Percentiles rank a stretch among this genome's conserved stretches.
Conservation (phyloP, 1,140 invertebrate species). For the Idris sp. region DNA sequence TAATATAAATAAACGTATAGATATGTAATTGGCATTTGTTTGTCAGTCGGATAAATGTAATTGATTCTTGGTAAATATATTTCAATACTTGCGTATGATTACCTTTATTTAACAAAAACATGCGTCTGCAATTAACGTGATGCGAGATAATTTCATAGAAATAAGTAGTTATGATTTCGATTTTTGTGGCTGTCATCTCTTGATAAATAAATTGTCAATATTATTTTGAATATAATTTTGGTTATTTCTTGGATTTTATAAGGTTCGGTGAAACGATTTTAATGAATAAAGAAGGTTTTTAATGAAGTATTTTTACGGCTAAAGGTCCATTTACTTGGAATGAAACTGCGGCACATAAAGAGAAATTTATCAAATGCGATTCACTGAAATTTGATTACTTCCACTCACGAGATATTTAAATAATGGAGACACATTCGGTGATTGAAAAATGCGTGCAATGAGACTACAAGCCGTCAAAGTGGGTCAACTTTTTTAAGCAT, state of each 20-base stretch:
- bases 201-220: too few relatives aligned
- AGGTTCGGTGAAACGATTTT: too few relatives aligned
- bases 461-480: conserved; percentile 9
- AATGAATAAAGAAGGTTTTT: too few relatives aligned
- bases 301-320: too few relatives aligned
- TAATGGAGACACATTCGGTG: conserved; percentile 8
- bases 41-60: conserved; percentile 32
- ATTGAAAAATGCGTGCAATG: conserved; percentile 26
- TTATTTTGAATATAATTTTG: too few relatives aligned
- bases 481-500: conserved; percentile 13
- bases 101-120: conserved; percentile 24
- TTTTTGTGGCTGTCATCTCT: too few relatives aligned
- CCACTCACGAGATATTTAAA: conserved; percentile 33
- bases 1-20: conserved; percentile 30
- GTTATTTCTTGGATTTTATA: too few relatives aligned
- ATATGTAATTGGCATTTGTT: conserved; percentile 42
- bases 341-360: conserved; percentile 6
- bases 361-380: conserved; percentile 27
- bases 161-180: too few relatives aligned
- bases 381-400: conserved; percentile 20
- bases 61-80: conserved; percentile 37
- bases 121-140: conserved; percentile 1
- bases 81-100: conserved; percentile 33
- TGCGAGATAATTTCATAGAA: too few relatives aligned
- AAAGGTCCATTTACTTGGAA: conserved; percentile 18